phyloP scores from a whole-genome alignment of 1,140 invertebrate genomes.

The Pantala flavescens region DNA sequence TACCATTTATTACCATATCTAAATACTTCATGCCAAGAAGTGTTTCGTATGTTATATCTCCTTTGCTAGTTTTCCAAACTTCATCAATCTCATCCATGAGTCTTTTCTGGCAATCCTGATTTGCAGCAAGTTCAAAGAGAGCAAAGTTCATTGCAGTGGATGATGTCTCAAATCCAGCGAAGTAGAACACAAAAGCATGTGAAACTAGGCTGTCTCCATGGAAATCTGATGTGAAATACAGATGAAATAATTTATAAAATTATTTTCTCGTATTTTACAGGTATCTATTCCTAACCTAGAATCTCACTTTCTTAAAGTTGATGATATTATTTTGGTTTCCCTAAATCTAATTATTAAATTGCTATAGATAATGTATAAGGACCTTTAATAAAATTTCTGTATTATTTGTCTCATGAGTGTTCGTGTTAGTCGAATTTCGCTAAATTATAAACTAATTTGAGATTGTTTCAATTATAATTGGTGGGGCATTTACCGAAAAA shows the following conservation, averaged over 20 bases:
- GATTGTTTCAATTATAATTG: too few relatives aligned
- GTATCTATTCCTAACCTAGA: not conserved
- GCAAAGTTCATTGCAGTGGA: conserved; percentile 10
- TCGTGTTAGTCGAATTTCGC: too few relatives aligned
- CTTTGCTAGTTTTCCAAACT: not conserved
- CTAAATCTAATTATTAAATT: not conserved
- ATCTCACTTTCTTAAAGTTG: not conserved
- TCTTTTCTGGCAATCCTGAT: not conserved
- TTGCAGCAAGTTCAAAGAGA: not conserved
- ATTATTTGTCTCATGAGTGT: not conserved
- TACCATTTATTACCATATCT: not conserved
- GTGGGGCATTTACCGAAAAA: too few relatives aligned
- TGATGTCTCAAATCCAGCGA: conserved; percentile 33
- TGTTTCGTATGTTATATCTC: conserved; percentile 9
- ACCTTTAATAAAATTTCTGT: not conserved
- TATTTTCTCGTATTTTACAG: not conserved
- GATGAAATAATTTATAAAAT: not conserved
- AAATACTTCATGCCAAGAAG: not conserved
- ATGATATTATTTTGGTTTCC: not conserved
- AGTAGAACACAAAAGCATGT: conserved; percentile 28
- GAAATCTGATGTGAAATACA: conserved; percentile 14
- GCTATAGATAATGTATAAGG: not conserved
- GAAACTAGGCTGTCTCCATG: conserved; percentile 19
- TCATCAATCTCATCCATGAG: not conserved
- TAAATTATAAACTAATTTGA: too few relatives aligned